Base-by-base conservation (phyloP, 2,888 invertebrate genomes). In the Drosophila barbarae region DNA sequence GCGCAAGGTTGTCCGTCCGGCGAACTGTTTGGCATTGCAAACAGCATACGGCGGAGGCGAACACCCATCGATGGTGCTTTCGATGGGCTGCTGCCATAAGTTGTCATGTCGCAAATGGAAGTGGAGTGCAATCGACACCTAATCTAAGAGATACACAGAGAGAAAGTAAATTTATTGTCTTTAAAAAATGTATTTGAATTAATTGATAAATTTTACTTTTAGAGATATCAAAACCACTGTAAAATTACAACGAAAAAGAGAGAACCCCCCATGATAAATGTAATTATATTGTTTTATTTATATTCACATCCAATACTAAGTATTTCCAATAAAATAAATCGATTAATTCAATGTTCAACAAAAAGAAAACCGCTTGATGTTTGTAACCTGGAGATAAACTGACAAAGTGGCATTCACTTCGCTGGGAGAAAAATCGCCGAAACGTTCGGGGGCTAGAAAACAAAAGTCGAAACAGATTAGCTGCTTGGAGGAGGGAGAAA, bases 121-220 rank as follows among this genome's bases (percentile, higher is more conserved):
- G 64, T 63, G 50, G 64, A 74, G 66, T 79, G 80, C 70, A 77
- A 80, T 83, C 80, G 83, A 72, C 79, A 79, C 83, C 76, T 72
- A 73, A 77, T 77, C 70, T 68, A 49, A 42, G 49, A 67, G 36
- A 54, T 61, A 67, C 76, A 55, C 23, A 2, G 2, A 18, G 13
- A 32, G 6, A 51, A 75, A n/a, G 0, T 0, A 4, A 8, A 13
- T 7, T 13, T 41, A 2, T 23, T 23, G 2, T 7, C 13, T 13
- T 8, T 2, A 12, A 13, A 4, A 8, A 5, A 13, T 13, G 0
- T n/a, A n/a, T 13, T 13, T 23, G 2, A 5, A 23, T 3, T 30
- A 46, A 15, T 30, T 23, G 3, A 46, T 8, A 18, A 18, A 12
- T 7, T 46, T 4, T 1, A 30, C 44, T 30, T 7, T 13, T 1